phyloP scores from a whole-genome alignment of 2,113 vertebrate species.

The Onychorhynchus coronatus region DNA sequence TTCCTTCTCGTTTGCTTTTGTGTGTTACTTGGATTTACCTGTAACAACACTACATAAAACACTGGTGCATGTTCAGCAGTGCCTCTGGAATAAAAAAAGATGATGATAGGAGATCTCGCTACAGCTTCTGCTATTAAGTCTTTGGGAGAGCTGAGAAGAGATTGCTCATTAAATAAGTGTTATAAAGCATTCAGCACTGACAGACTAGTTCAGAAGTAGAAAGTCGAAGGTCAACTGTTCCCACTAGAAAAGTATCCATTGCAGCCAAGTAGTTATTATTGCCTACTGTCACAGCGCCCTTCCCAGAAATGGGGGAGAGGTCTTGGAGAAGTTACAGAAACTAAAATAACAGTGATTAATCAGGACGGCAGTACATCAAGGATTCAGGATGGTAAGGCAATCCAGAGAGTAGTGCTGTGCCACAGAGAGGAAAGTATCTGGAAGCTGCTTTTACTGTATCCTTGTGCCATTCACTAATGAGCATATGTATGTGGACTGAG shows the following conservation, averaged over 20 bases:
- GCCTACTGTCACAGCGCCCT: neutral
- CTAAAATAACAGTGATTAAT: neutral
- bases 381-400: neutral
- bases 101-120: slow-evolving; percentile 53
- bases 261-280: slow-evolving; percentile 3
- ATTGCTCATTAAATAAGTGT: slow-evolving; percentile 56
- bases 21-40: neutral
- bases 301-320: neutral
- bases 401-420: neutral
- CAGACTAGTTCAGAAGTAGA: slow-evolving; percentile 27
- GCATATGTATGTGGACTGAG: neutral
- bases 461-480: neutral
- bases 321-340: neutral
- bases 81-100: slow-evolving; percentile 8
- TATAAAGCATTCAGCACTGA: slow-evolving; percentile 27
- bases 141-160: slow-evolving; percentile 42
- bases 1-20: neutral
- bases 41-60: neutral
- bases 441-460: neutral
- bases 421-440: neutral
- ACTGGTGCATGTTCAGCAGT: neutral
- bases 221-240: slow-evolving; percentile 26
- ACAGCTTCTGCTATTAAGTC: slow-evolving; percentile 61
- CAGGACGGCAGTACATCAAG: neutral
- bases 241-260: neutral